Base-by-base conservation (phyloP, 1,140 invertebrate species). In the Drosophila novamexicana region DNA sequence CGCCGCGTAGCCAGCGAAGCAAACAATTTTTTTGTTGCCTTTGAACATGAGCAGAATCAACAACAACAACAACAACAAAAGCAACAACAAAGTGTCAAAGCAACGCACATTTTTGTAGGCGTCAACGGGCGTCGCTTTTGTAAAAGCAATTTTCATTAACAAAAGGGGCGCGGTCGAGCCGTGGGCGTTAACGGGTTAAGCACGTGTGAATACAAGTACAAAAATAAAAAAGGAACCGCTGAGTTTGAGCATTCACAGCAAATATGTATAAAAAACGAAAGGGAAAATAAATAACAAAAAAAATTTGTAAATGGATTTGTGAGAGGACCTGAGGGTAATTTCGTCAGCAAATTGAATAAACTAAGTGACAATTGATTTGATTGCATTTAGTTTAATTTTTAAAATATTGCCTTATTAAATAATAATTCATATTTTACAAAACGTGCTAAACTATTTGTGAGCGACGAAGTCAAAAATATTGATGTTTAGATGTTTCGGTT, bases 61-160 rank as follows among this genome's bases (percentile, higher is more conserved):
- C 39, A 57, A 22, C 58, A 52, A 74, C 52, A 70, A 63, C 14
- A 14, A 14, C 14, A 14, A 18, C 18, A n/a, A n/a, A n/a, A 67
- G 42, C 39, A 57, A 22, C 58, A 52, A 74, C 52, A 70, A 63
- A 74, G 72, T 75, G 72, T 75, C 72, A 75, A 70, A 75, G 66
- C 58, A 37, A 78, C 76, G 67, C 53, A 73, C 68, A 79, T 73
- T 73, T 73, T 73, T 73, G 77, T 77, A 79, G 77, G 77, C 74
- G 77, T 79, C 59, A 59, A 77, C 64, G 53, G 58, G 64, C 59
- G 74, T 68, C 58, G 63, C 63, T 64, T 77, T 70, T 56, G 74
- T 40, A 54, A 79, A 79, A 79, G 77, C 77, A 79, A 79, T 79
- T 79, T 79, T 73, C 77, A 79, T 79, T 79, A 78, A 67, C 74